Evolutionary conservation across 23 tunicate species (phyloP), one percentile per base, ranked within the genome.

Genomic region (Styela clava): DNA sequence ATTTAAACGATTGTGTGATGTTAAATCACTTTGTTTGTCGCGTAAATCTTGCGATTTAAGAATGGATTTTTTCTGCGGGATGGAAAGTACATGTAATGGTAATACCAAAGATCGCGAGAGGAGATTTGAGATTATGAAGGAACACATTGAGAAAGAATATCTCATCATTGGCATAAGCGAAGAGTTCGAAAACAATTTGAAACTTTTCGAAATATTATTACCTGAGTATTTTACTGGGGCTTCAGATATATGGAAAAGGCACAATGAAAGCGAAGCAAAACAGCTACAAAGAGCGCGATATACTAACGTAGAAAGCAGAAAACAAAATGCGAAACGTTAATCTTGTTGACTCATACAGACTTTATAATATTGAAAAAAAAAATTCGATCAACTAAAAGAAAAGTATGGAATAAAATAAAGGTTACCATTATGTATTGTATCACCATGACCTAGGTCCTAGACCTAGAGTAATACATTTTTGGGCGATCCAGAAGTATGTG

Each of bases 181-280:
- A 34, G 63, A 82, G 56, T 82, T 82, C 26, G 86, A 82, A 25
- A 79, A 76, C 0, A 74, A 64, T 26, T 31, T 82, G 1, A 0
- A 51, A 37, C 33, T 82, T 23, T 74, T 82, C 27, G 86, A 82
- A 27, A 82, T 34, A 31, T 5, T 76, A 9, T 27, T 82, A 19
- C 86, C 86, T 22, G 86, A 74, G 29, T 82, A 82, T 37, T 82
- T 82, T 27, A 34, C 36, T 44, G 86, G 83, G 9, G 86, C 86
- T 16, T 32, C 27, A 27, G 82, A 62, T 18, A 63, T 78, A 0
- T 61, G 73, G 82, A 26, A 31, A 26, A 27, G 31, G 21, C 79
- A 33, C 22, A 34, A 18, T 16, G 9, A 16, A n/a, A n/a, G n/a
- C n/a, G n/a, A n/a, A n/a, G n/a, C n/a, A n/a, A n/a, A n/a, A n/a